Evolutionary conservation across 1,140 invertebrate species (phyloP).

Genomic region (Drosophila repletoides): DNA sequence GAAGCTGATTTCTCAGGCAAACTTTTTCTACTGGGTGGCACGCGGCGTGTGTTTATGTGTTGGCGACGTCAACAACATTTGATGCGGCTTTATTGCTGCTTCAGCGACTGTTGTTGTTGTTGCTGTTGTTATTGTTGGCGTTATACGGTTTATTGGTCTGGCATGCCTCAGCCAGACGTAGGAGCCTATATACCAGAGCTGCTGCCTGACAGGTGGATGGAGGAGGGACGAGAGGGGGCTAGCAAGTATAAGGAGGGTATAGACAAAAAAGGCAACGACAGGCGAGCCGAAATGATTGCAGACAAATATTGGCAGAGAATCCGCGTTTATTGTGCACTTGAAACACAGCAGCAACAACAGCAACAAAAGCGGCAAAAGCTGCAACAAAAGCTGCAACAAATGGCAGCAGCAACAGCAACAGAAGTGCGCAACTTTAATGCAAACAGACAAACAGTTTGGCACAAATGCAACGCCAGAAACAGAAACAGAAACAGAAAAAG

Average conservation of each 20-base stretch:
- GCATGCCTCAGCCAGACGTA: constrained; percentile 16
- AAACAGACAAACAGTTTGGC: constrained; percentile 50
- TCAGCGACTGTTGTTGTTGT: constrained; percentile 30
- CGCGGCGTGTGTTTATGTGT: constrained; percentile 13
- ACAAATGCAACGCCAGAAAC: constrained; percentile 18
- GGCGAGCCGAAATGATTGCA: constrained; percentile 74
- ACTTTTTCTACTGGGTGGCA: no score
- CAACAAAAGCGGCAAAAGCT: neutral
- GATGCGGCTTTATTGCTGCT: constrained; percentile 64
- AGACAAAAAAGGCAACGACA: constrained; percentile 28
- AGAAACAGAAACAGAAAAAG: constrained; percentile 14
- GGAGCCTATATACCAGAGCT: neutral
- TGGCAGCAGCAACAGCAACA: neutral
- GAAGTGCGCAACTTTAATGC: constrained; percentile 63
- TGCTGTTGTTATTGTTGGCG: constrained; percentile 13
- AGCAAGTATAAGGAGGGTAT: constrained; percentile 12
- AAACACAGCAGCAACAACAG: constrained; percentile 26
- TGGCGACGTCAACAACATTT: constrained; percentile 49
- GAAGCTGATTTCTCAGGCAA: no score
- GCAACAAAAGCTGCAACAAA: neutral
- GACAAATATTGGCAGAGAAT: constrained; percentile 75
- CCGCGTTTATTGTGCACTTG: constrained; percentile 75
- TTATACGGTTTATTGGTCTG: constrained; percentile 58
- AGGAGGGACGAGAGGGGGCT: neutral
- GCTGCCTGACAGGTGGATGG: neutral